phyloP scores from a whole-genome alignment of 2,113 vertebrate genomes.

The Istiophorus platypterus region DNA sequence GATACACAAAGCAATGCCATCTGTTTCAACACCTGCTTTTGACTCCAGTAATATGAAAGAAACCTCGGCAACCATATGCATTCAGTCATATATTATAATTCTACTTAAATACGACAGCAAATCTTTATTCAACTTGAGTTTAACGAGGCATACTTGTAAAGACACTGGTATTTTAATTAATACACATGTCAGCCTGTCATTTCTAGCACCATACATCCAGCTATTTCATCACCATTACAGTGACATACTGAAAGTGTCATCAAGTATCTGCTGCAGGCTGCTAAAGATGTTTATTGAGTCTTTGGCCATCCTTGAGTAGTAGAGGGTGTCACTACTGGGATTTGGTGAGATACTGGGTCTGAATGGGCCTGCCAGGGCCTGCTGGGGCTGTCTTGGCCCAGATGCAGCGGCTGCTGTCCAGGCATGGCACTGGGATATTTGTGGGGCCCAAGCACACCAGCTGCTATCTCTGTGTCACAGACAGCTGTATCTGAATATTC shows the following conservation, averaged over 20 bases:
- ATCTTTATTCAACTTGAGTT: conserved; percentile 4
- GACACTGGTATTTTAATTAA: background rate
- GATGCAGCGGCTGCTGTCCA: conserved; percentile 75
- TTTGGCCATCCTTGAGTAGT: conserved; percentile 47
- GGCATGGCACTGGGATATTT: conserved; percentile 76
- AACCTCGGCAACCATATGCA: conserved; percentile 19
- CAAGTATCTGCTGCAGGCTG: conserved; percentile 18
- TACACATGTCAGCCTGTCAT: background rate
- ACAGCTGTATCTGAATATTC: conserved; percentile 85
- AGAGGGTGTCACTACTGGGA: conserved; percentile 49
- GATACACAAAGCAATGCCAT: conserved; percentile 49
- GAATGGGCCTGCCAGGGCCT: conserved; percentile 34
- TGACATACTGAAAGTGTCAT: conserved; percentile 47
- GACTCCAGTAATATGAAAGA: conserved; percentile 18
- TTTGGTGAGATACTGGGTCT: conserved; percentile 43
- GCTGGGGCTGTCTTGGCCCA: conserved; percentile 69
- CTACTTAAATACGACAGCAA: background rate
- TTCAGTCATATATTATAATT: background rate
- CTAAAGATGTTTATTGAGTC: conserved; percentile 36
- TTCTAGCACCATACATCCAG: background rate
- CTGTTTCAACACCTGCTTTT: conserved; percentile 47
- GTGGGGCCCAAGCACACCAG: conserved; percentile 70
- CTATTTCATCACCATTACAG: conserved; percentile 9
- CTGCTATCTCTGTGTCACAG: conserved; percentile 81
- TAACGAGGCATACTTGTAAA: background rate